Evolutionary conservation across 64 coral and sea anemone species (phyloP).

Genomic region (Montipora cactus): DNA sequence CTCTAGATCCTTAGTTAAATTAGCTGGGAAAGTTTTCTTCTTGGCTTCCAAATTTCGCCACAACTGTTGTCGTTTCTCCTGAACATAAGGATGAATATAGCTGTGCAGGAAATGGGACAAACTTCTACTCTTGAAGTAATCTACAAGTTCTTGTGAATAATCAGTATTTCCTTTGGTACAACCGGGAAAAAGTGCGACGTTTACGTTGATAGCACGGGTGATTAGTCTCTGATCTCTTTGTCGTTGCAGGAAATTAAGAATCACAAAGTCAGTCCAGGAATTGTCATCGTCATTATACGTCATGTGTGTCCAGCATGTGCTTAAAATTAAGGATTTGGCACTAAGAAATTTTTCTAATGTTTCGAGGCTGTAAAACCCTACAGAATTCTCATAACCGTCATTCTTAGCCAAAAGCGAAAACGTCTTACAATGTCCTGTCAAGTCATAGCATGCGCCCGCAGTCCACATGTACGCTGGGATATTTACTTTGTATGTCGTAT

Average conservation of each 20-base stretch:
- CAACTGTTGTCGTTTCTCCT: conserved; percentile 17
- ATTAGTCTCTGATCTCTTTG: conserved; percentile 36
- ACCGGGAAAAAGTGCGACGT: conserved; percentile 4
- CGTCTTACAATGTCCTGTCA: conserved; percentile 19
- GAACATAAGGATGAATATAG: conserved; percentile 16
- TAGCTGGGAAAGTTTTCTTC: not conserved
- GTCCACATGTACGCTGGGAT: conserved; percentile 46
- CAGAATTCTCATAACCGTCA: conserved; percentile 60
- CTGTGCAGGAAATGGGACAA: conserved; percentile 35
- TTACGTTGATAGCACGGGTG: not conserved
- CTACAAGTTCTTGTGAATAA: not conserved
- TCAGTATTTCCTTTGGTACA: conserved; percentile 12
- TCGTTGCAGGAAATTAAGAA: not conserved
- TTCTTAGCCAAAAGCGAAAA: conserved; percentile 53
- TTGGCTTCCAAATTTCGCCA: not conserved
- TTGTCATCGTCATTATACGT: not conserved
- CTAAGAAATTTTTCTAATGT: conserved; percentile 47
- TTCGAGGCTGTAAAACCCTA: conserved; percentile 44
- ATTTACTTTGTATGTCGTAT: conserved; percentile 32
- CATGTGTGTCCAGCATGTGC: conserved; percentile 21
- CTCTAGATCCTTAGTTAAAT: not conserved
- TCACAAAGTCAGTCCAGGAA: not conserved
- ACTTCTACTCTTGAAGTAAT: not conserved
- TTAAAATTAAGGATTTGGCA: conserved; percentile 18
- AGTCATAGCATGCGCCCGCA: conserved; percentile 25